These are phyloP conservation scores for Arion vulgaris DNA, from an alignment of 1,140 invertebrate species.

Conservation along the genomic window DNA sequence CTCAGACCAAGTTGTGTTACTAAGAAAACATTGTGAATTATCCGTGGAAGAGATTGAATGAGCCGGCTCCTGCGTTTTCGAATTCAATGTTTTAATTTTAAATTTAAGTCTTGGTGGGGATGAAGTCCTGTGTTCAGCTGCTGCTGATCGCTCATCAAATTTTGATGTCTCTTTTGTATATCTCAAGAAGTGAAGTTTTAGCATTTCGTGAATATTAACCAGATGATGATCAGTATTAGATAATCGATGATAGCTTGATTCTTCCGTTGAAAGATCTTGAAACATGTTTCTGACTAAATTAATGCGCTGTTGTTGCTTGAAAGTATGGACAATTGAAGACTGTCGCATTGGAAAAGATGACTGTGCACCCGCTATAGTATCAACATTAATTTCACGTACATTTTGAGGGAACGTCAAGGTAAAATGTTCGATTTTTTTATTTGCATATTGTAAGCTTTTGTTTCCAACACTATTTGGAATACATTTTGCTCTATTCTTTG, in stretches of 20 bases:
- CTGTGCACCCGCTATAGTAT: neutral
- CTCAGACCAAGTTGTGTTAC: too few relatives aligned
- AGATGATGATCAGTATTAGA: neutral
- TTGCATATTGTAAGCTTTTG: neutral
- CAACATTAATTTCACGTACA: neutral
- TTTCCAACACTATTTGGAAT: too few relatives aligned
- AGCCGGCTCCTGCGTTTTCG: neutral
- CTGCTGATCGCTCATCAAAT: neutral
- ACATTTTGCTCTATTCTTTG: too few relatives aligned
- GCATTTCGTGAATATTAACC: neutral
- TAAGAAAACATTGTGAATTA: too few relatives aligned
- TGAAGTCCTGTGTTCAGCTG: neutral
- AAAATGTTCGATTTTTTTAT: neutral
- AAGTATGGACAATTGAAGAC: neutral
- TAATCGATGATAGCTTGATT: neutral
- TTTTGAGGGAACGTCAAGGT: neutral
- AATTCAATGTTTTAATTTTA: too few relatives aligned
- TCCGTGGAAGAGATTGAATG: too few relatives aligned
- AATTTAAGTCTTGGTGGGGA: too few relatives aligned
- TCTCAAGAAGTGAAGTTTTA: neutral
- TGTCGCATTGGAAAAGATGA: neutral
- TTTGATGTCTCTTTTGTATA: neutral
- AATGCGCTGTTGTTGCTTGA: neutral
- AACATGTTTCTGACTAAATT: neutral
- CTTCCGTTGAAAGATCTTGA: neutral